Evolutionary conservation across 2,113 vertebrate genomes (phyloP), one percentile per base, ranked within the genome.

Genomic region (Oncorhynchus clarkii): DNA sequence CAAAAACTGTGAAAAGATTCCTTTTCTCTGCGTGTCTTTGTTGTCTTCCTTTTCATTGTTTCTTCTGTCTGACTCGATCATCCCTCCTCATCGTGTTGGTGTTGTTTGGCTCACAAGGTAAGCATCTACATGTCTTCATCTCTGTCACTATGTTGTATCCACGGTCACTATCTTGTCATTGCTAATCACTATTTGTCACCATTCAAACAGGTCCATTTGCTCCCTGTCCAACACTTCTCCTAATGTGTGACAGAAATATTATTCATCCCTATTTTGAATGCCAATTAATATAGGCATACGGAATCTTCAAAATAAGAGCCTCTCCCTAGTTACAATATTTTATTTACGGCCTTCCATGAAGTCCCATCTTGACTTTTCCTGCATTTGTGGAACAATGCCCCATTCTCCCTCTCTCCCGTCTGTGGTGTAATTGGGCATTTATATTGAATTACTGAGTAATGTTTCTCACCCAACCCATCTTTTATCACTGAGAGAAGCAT

Each of bases 401-500:
- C 78, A 11, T 16, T 51, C 49, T 51, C 85, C 84, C 86, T 86
- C 85, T 85, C 85, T 75, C 81, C 81, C 79, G 87, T 89, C 90
- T 80, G 83, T 70, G 78, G 74, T 84, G 88, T 92, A 93, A 91
- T 92, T 91, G 88, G 81, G 83, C 92, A 92, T 93, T 90, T 93
- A 93, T 94, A 93, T 93, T 93, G 93, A 84, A 92, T 92, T 89
- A 91, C 82, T 82, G 75, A 12, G 78, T 82, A 22, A 9, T 0
- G 2, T 84, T 82, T 87, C 81, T 78, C 78, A 29, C 85, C 82
- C 86, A 83, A 86, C 82, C 11, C 34, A 9, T 9, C 67, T 27
- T 68, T 14, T 39, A 7, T 68, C 90, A 90, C 89, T 91, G 88
- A 90, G 90, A 82, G 87, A 87, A 82, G 85, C 89, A 89, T 82